Base-by-base conservation (phyloP, 2,888 invertebrate species). In the Scaptodrosophila latifasciaeformis region DNA sequence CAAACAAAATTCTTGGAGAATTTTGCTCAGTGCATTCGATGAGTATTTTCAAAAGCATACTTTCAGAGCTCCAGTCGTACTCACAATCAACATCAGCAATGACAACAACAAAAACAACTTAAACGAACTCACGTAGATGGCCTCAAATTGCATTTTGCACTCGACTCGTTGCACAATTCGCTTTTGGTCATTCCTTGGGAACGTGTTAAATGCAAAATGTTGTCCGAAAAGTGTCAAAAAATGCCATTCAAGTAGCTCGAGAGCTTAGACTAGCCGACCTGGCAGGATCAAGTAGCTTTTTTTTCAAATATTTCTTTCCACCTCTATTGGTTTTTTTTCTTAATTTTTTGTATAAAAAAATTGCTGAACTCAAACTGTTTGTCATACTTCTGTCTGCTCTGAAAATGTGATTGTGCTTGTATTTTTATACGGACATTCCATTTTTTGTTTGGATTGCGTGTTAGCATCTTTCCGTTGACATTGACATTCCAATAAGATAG, bases 181-280 rank as follows among this genome's bases (percentile, higher is more conserved):
- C 70, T 63, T 39, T 37, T 45, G 52, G 67, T 70, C 65, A 56
- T 58, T 54, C 58, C 53, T 39, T 15, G 45, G 49, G 53, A 66
- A 78, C 79, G 80, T 79, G 74, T 70, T 79, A 79, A 77, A 72
- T 70, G 72, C 74, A 70, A 76, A 72, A 54, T 45, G 18, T 44
- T 40, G 40, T 40, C 45, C 62, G 51, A 48, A 59, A 62, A 48
- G 59, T 34, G 49, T 13, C 44, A 56, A 53, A 56, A 34, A 60
- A 45, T 42, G 46, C 53, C 50, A 42, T 39, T 7, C 31, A 45
- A 2, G 10, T 15, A 44, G 17, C 13, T 29, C 13, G 9, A 10
- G n/a, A n/a, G n/a, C n/a, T n/a, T n/a, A n/a, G n/a, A n/a, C n/a
- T n/a, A n/a, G n/a, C n/a, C n/a, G n/a, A n/a, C n/a, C n/a, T n/a